Conservation (phyloP, 2,888 invertebrate species). For the Fragum sueziense region DNA sequence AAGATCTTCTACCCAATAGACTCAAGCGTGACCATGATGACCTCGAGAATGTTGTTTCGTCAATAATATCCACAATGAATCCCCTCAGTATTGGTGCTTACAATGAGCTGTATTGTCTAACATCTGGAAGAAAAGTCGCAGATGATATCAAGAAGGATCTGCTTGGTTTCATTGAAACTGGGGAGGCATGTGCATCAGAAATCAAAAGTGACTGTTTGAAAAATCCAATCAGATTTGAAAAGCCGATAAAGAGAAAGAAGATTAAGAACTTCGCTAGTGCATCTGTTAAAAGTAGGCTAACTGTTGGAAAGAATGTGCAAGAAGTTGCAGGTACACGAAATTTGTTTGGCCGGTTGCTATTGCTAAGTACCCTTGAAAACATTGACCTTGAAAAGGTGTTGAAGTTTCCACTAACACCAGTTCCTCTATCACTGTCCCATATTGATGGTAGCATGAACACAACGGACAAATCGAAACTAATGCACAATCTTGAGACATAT, state of each 20-base stretch:
- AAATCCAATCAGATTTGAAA: slow-evolving; percentile 40
- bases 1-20: background rate
- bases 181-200: slow-evolving; percentile 33
- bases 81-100: slow-evolving; percentile 10
- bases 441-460: slow-evolving; percentile 38
- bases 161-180: background rate
- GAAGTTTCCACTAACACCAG: slow-evolving; percentile 37
- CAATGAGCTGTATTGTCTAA: slow-evolving; percentile 27
- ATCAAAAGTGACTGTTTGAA: slow-evolving; percentile 37
- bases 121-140: slow-evolving; percentile 23
- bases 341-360: slow-evolving; percentile 46
- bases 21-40: slow-evolving; percentile 18
- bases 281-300: slow-evolving; percentile 1
- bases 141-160: slow-evolving; percentile 19
- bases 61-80: slow-evolving; percentile 18
- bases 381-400: slow-evolving; percentile 43
- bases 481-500: slow-evolving; percentile 32
- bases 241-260: slow-evolving; percentile 40
- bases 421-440: slow-evolving; percentile 34
- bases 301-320: background rate
- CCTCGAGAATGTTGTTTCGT: slow-evolving; percentile 1
- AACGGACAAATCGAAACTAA: slow-evolving; percentile 43
- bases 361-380: slow-evolving; percentile 12
- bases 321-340: slow-evolving; percentile 34
- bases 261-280: slow-evolving; percentile 30